Conservation (phyloP, 2,888 invertebrate species). For the Hydroisotoma schaefferi region DNA sequence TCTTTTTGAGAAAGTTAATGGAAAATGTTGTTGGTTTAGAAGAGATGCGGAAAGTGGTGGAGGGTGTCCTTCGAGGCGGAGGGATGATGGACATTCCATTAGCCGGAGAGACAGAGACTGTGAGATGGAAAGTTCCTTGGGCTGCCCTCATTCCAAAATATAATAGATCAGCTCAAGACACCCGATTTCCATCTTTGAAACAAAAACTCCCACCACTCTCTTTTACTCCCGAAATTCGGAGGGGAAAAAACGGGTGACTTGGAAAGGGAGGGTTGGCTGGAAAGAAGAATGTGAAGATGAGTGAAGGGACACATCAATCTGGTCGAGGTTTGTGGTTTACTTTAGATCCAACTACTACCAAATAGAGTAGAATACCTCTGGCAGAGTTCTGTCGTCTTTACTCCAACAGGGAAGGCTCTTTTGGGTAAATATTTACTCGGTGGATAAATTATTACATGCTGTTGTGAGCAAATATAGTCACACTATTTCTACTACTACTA, state of each 20-base stretch:
- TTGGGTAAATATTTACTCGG: not conserved
- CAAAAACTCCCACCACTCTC: not conserved
- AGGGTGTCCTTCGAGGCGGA: too few species aligned
- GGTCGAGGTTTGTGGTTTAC: not conserved
- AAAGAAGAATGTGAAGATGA: not conserved
- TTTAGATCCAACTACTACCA: too few species aligned
- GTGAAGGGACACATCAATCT: not conserved
- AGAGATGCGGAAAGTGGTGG: too few species aligned
- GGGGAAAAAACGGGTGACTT: not conserved
- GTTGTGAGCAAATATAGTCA: too few species aligned
- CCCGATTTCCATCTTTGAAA: not conserved
- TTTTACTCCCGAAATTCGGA: not conserved
- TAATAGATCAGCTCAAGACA: not conserved
- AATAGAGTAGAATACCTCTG: too few species aligned
- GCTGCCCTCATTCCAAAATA: not conserved
- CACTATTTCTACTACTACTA: too few species aligned
- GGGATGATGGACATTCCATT: constrained; percentile 6
- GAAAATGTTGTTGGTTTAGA: too few species aligned
- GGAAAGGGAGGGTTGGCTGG: not conserved
- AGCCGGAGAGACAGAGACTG: not conserved
- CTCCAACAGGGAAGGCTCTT: too few species aligned
- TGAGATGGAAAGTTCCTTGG: not conserved
- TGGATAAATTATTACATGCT: not conserved
- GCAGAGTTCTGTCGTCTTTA: too few species aligned
- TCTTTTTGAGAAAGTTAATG: too few species aligned